These are phyloP conservation scores for Sternotherus odoratus DNA, from an alignment of 2,797 vertebrate genomes.

Conservation along the genomic window DNA sequence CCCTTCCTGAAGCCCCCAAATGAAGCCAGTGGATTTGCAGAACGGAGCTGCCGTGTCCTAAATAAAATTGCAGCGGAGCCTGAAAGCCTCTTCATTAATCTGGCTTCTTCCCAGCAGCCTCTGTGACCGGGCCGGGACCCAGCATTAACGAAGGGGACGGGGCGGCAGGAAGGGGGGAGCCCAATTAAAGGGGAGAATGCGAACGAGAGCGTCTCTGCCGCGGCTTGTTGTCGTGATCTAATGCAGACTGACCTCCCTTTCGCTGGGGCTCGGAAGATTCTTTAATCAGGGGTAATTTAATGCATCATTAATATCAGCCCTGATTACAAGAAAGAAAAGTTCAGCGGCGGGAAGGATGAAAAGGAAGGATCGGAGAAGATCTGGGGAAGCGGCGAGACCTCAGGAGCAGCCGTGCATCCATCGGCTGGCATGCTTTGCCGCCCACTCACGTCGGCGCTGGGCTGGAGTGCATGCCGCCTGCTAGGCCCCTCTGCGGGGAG, in stretches of 20 bases:
- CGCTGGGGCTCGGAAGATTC: conserved; percentile 21
- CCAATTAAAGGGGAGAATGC: neutral
- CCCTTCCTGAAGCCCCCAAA: neutral
- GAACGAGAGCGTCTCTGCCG: rapidly evolving
- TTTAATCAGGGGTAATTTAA: conserved; percentile 73
- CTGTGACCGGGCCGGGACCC: neutral
- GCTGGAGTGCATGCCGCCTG: neutral
- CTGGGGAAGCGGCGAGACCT: neutral
- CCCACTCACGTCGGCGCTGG: neutral
- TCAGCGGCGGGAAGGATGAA: conserved; percentile 24
- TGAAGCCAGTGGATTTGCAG: neutral
- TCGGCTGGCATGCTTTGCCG: neutral
- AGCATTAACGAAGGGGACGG: neutral
- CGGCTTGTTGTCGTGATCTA: neutral
- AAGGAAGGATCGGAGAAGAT: neutral
- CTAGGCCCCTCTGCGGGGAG: neutral
- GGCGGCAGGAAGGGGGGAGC: neutral
- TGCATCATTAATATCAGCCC: conserved; percentile 63
- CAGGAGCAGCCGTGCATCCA: neutral
- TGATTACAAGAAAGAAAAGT: conserved; percentile 43
- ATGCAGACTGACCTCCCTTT: neutral
- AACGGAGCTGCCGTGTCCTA: neutral
- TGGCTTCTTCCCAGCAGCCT: neutral
- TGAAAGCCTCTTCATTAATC: neutral
- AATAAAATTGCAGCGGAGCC: neutral